Conservation (phyloP, 2,888 invertebrate genomes). For the Hyposoter didymator region DNA sequence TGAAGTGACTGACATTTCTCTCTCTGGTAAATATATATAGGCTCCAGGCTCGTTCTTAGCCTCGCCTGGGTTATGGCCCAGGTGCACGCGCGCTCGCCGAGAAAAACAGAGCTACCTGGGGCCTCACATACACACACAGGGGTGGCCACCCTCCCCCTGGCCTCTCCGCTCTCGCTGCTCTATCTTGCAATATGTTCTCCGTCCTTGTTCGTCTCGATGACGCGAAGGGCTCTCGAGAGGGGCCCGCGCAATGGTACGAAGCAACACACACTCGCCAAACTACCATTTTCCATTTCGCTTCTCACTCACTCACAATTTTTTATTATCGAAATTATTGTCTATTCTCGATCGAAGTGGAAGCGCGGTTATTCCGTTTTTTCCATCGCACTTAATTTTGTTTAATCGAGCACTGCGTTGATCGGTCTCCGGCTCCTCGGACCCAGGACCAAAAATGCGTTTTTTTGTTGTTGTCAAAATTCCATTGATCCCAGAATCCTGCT, state of each 20-base stretch:
- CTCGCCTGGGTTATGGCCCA: slow-evolving; percentile 73
- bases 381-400: not conserved
- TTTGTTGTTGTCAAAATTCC: too few species aligned
- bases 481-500: too few species aligned
- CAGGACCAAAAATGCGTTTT: too few species aligned
- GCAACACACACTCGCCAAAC: slow-evolving; percentile 44
- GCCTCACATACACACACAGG: slow-evolving; percentile 43
- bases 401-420: not conserved
- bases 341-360: not conserved
- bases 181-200: slow-evolving; percentile 27
- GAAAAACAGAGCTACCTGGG: slow-evolving; percentile 70
- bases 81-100: slow-evolving; percentile 75
- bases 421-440: too few species aligned
- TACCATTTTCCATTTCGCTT: slow-evolving; percentile 31
- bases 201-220: slow-evolving; percentile 48
- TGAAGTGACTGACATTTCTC: slow-evolving; percentile 45
- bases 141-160: slow-evolving; percentile 54
- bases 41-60: slow-evolving; percentile 63
- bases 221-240: slow-evolving; percentile 64
- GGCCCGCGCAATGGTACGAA: slow-evolving; percentile 48
- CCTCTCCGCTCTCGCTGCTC: slow-evolving; percentile 33
- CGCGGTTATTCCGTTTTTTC: not conserved
- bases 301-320: not conserved
- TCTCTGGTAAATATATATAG: slow-evolving; percentile 34
- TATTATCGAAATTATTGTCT: not conserved